Conservation (phyloP, 2,797 vertebrate species). For the Tapera naevia region DNA sequence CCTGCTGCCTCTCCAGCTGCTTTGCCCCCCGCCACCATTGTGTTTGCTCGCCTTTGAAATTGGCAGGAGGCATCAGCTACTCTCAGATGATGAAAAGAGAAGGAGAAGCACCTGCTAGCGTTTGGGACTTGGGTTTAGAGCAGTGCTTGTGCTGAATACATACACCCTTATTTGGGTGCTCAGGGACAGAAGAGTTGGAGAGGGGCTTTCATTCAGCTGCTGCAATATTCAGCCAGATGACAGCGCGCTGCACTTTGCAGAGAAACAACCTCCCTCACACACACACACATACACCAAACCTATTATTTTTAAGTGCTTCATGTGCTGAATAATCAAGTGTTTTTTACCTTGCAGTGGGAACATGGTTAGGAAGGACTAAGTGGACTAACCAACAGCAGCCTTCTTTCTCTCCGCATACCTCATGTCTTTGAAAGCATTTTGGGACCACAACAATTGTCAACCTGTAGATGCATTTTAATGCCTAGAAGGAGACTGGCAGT, state of each 20-base stretch:
- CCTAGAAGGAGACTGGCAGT: neutral
- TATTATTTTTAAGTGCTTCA: neutral
- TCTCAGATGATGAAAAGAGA: conserved; percentile 11
- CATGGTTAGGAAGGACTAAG: neutral
- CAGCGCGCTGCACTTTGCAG: neutral
- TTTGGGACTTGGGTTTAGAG: neutral
- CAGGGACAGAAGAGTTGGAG: neutral
- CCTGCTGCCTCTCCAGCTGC: neutral
- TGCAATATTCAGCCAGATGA: neutral
- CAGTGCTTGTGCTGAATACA: neutral
- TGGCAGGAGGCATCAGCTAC: neutral
- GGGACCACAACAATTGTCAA: neutral
- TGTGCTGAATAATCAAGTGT: neutral
- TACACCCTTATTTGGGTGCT: neutral
- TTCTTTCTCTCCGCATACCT: neutral
- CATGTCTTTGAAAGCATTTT: neutral
- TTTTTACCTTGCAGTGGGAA: neutral
- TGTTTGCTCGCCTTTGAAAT: neutral
- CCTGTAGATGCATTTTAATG: neutral
- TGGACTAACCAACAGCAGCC: neutral
- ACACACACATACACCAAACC: neutral
- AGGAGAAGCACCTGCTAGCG: neutral
- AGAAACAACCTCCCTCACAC: neutral
- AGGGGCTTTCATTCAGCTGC: neutral
- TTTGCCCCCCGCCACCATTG: neutral